Evolutionary conservation across 2,797 vertebrate genomes (phyloP), one percentile per base, ranked within the genome.

Genomic region (Sebastes oblongus): DNA sequence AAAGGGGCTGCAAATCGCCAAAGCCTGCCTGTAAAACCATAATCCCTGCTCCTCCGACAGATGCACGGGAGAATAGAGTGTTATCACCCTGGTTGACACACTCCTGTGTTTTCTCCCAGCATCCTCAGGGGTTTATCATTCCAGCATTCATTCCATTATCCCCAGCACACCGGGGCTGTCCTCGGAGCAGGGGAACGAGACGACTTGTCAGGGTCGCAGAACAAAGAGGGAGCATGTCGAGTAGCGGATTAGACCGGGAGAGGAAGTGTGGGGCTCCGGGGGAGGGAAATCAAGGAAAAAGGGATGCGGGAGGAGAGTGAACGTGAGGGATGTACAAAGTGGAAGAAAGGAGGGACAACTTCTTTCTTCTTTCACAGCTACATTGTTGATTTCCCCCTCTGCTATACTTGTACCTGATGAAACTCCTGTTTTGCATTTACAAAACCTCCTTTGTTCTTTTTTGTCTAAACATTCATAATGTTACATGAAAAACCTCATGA

Each of bases 181-280:
- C 90, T 91, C 74, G 75, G 88, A 90, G 88, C 89, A 73, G 68
- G 86, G 85, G 85, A 91, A 89, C 73, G 70, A 91, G 92, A 90
- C 86, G 88, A 91, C 88, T 91, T 93, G 91, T 93, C 93, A 92
- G 91, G 91, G 90, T 91, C 83, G 77, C 81, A 78, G 92, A 93
- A 93, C 94, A 94, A 93, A 95, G 92, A 90, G 84, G 83, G 87
- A 92, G 85, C 89, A 91, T 93, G 93, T 91, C 85, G 91, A 91
- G 89, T 71, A 60, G 84, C 61, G 88, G 92, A 94, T 94, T 95
- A 93, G 89, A 77, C 76, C 8, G 39, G 78, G 70, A 82, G 83
- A 82, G 87, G 90, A 81, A 90, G 85, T 14, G 74, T 13, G 60
- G 75, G 66, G 76, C 79, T 86, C 77, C 50, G 2, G 77, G 83